Evolutionary conservation across 2,888 invertebrate genomes (phyloP).

Genomic region (Ichneumoninae sp.): DNA sequence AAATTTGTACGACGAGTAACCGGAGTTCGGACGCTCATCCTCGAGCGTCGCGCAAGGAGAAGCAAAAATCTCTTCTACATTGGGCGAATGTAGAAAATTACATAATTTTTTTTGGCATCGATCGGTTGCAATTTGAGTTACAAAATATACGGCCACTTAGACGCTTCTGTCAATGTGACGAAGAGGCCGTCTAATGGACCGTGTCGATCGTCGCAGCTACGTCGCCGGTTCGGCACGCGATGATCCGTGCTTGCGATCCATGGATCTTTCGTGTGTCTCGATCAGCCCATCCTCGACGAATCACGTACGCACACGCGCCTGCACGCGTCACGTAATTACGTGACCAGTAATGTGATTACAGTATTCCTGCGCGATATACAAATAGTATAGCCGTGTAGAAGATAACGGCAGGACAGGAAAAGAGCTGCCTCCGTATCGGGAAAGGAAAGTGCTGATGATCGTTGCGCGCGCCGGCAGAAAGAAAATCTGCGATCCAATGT

Average conservation of each 20-base stretch:
- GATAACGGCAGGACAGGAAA: conserved; percentile 43
- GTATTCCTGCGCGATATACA: conserved; percentile 13
- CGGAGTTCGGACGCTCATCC: not conserved
- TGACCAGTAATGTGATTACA: conserved; percentile 53
- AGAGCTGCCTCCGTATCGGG: conserved; percentile 51
- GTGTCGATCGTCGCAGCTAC: conserved; percentile 11
- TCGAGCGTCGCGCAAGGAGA: not conserved
- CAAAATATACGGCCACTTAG: not conserved
- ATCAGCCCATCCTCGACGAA: conserved; percentile 50
- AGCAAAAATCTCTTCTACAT: not conserved
- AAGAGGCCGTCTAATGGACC: not conserved
- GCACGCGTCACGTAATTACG: conserved; percentile 67
- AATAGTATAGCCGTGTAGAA: conserved; percentile 16
- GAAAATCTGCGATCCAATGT: conserved; percentile 55
- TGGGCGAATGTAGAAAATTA: not conserved
- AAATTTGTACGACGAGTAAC: not conserved
- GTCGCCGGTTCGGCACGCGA: conserved; percentile 19
- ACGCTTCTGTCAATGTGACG: conserved; percentile 2
- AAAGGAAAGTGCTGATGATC: conserved; percentile 62
- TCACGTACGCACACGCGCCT: conserved; percentile 62
- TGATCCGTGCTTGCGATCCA: not conserved
- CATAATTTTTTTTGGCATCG: not conserved
- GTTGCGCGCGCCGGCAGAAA: conserved; percentile 16
- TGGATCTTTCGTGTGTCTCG: conserved; percentile 29
- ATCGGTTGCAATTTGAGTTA: not conserved